Conservation (phyloP, 2,888 invertebrate genomes). For the Sminthurinus aureus region DNA sequence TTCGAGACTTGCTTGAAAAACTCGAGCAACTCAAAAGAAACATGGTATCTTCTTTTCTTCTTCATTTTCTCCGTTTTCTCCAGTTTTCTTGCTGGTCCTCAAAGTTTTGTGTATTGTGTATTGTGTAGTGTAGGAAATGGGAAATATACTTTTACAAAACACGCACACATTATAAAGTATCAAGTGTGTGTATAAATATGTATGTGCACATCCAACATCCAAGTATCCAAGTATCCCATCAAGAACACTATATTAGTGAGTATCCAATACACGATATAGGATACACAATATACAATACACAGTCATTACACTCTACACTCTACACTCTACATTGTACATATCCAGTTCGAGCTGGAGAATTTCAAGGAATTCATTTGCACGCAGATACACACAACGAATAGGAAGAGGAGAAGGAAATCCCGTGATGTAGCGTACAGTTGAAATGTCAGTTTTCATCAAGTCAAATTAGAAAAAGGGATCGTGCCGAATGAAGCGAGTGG, state of each 20-base stretch:
- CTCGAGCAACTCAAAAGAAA: not conserved
- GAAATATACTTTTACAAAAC: not conserved
- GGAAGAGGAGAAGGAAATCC: constrained; percentile 1
- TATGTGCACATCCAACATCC: no score
- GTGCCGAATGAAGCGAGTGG: constrained; percentile 17
- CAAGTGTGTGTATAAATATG: no score
- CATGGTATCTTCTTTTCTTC: no score
- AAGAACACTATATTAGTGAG: no score
- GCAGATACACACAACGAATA: not conserved
- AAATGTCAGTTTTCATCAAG: constrained; percentile 20
- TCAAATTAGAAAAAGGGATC: constrained; percentile 22
- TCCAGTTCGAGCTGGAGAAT: not conserved
- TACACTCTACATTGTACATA: no score
- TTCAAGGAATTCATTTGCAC: constrained; percentile 16
- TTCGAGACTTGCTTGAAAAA: not conserved
- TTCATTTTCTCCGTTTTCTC: no score
- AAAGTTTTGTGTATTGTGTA: no score
- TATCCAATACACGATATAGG: no score
- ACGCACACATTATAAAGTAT: not conserved
- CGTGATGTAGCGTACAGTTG: not conserved
- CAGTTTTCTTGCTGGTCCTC: not conserved
- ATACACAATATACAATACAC: no score
- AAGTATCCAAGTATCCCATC: no score
- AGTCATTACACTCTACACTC: no score
- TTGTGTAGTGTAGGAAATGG: not conserved